phyloP scores from a whole-genome alignment of 2,888 invertebrate genomes.

The Lagria hirta region DNA sequence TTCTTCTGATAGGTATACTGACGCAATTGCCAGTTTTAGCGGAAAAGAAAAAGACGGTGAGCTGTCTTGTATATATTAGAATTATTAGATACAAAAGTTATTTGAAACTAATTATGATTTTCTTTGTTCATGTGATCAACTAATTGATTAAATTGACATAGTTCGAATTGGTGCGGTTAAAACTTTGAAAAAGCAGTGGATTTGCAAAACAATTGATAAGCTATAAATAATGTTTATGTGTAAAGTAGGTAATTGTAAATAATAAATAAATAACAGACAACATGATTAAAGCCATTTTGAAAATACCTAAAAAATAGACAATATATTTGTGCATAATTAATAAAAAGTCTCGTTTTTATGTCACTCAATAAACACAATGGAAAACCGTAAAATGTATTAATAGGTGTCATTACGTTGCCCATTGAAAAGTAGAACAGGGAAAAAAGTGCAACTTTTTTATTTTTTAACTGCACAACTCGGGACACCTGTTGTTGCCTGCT shows the following conservation, averaged over 20 bases:
- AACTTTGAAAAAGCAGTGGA: too few relatives aligned
- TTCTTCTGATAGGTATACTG: too few relatives aligned
- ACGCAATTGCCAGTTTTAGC: too few relatives aligned
- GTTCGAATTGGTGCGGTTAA: too few relatives aligned
- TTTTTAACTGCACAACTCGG: conserved; percentile 37
- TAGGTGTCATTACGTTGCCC: conserved; percentile 51
- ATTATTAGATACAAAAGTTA: too few relatives aligned
- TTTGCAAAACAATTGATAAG: too few relatives aligned
- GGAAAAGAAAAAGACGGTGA: too few relatives aligned
- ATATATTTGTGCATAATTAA: conserved; percentile 44
- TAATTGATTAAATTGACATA: too few relatives aligned
- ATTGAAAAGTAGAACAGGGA: conserved; percentile 44
- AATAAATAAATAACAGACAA: conserved; percentile 18
- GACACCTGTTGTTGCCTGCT: conserved; percentile 49
- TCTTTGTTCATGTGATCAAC: too few relatives aligned
- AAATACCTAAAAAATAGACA: conserved; percentile 23
- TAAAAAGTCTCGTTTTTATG: conserved; percentile 45
- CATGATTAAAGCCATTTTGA: conserved; percentile 14
- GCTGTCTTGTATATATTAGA: too few relatives aligned
- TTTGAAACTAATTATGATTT: too few relatives aligned
- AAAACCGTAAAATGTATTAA: conserved; percentile 52
- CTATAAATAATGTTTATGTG: too few relatives aligned
- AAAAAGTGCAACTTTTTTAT: conserved; percentile 43
- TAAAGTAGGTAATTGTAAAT: conserved; percentile 19
- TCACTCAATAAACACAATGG: conserved; percentile 46